phyloP scores from a whole-genome alignment of 1,140 invertebrate genomes.

The Theocolax elegans region DNA sequence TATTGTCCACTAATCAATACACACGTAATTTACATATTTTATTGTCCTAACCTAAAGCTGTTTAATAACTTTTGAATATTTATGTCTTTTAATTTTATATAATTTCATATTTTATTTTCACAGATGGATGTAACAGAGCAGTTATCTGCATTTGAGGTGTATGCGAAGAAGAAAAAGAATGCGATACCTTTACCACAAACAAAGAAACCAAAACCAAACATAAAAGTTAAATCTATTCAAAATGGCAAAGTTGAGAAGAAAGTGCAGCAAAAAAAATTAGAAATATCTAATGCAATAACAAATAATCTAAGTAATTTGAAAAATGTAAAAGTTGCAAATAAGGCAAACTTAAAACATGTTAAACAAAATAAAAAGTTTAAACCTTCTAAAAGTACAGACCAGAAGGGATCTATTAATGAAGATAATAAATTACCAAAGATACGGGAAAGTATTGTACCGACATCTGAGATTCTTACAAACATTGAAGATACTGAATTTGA shows the following conservation, averaged over 20 bases:
- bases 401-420: neutral
- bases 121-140: neutral
- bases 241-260: neutral
- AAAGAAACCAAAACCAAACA: neutral
- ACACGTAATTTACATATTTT: no score
- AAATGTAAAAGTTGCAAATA: neutral
- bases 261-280: neutral
- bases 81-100: no score
- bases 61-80: no score
- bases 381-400: neutral
- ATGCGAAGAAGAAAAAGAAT: neutral
- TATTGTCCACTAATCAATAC: no score
- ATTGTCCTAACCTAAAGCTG: no score
- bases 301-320: neutral
- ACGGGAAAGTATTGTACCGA: neutral
- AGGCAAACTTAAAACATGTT: neutral
- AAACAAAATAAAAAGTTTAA: neutral
- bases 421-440: neutral
- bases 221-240: neutral
- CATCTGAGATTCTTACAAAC: neutral
- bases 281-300: neutral
- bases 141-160: constrained; percentile 8
- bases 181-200: no score
- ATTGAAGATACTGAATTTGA: neutral
- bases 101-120: no score